Conservation (phyloP, 2,113 vertebrate species). For the Lepus timidus region DNA sequence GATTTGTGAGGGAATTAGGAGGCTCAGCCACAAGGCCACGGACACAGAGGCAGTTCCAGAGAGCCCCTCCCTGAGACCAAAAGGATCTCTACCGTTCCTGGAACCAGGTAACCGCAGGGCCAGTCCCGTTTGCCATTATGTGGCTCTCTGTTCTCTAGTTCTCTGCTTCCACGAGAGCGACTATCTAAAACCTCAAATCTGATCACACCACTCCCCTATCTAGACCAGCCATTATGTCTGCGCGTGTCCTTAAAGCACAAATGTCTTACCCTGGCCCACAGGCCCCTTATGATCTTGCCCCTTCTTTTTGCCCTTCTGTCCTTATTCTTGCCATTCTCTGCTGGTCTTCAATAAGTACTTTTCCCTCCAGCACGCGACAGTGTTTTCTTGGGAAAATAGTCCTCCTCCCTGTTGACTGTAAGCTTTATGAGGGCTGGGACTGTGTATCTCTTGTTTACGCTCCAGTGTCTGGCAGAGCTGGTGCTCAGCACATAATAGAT, state of each 20-base stretch:
- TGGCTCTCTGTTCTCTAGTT: neutral
- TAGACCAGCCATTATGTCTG: conserved; percentile 20
- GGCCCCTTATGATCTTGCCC: neutral
- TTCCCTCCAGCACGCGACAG: neutral
- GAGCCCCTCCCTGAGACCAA: neutral
- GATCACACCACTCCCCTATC: neutral
- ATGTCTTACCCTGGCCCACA: conserved; percentile 1
- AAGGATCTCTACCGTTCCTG: neutral
- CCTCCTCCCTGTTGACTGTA: neutral
- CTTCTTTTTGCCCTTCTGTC: neutral
- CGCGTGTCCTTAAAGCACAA: conserved; percentile 2
- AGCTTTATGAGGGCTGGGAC: neutral
- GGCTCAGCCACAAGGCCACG: neutral
- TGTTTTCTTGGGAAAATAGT: neutral
- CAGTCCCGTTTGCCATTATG: neutral
- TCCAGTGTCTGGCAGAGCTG: neutral
- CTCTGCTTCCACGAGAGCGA: conserved; percentile 29
- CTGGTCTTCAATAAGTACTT: neutral
- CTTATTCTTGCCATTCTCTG: neutral
- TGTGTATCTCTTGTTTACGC: conserved; percentile 18
- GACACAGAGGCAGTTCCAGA: neutral
- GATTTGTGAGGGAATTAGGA: neutral
- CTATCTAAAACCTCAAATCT: conserved; percentile 10
- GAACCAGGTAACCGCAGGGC: neutral
- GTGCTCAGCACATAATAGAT: conserved; percentile 15